Conservation (phyloP, 1,140 invertebrate species). For the Trypoxylus dichotomus region DNA sequence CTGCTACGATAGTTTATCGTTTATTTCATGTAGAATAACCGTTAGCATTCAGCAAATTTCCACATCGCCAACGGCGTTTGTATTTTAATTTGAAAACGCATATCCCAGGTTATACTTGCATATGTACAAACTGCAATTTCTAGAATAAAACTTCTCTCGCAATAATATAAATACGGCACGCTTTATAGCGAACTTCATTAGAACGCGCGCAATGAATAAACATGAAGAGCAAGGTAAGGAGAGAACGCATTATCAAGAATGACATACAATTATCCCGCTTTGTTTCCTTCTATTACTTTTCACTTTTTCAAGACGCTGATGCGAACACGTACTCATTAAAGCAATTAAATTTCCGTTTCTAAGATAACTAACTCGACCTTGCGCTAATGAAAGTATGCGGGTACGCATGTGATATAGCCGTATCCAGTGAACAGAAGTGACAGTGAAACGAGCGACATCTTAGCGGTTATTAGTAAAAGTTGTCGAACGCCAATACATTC, state of each 20-base stretch:
- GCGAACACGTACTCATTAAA: neutral
- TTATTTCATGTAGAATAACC: neutral
- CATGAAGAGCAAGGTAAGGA: neutral
- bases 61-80: neutral
- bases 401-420: neutral
- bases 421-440: neutral
- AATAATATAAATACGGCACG: neutral
- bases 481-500: neutral
- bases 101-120: neutral
- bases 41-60: neutral
- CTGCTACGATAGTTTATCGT: neutral
- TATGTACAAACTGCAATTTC: neutral
- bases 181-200: neutral
- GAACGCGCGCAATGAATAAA: neutral
- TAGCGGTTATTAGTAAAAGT: conserved; percentile 20
- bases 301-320: neutral
- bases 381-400: neutral
- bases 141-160: neutral
- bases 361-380: neutral
- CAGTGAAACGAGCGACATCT: conserved; percentile 1
- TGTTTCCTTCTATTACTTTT: neutral
- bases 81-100: neutral
- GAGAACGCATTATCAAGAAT: neutral
- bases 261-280: neutral
- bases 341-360: neutral